Percentiles rank a stretch among this genome's conserved stretches.
These are phyloP conservation scores for Artibeus lituratus DNA, from an alignment of 2,797 vertebrate genomes.

Conservation along the genomic window DNA sequence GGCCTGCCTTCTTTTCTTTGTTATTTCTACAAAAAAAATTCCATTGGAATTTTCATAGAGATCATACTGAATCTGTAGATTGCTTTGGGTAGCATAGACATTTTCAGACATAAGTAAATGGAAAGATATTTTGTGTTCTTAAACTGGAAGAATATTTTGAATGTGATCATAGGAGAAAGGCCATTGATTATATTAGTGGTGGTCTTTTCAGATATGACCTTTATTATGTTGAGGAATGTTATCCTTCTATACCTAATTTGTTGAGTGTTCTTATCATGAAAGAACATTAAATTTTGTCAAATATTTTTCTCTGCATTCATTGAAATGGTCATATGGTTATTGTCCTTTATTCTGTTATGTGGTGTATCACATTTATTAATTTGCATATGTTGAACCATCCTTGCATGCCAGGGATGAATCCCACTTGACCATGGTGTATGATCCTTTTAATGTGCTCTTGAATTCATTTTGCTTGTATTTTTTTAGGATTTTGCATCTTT, in stretches of 20 bases:
- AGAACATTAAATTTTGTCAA: not conserved
- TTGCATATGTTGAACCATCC: no score
- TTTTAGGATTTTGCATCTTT: no score
- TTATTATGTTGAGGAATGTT: not conserved
- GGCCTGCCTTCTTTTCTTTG: not conserved
- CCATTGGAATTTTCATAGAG: no score
- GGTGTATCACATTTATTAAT: no score
- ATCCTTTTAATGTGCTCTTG: no score
- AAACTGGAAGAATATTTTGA: not conserved
- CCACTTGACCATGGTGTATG: no score
- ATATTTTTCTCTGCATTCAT: not conserved
- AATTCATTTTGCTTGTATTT: no score
- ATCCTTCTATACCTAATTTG: not conserved
- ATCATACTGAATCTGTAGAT: not conserved
- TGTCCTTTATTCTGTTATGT: not conserved
- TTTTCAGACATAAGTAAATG: not conserved
- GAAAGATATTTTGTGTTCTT: not conserved
- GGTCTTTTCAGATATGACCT: not conserved
- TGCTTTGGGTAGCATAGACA: not conserved
- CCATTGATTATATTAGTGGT: not conserved
- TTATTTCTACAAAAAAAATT: not conserved
- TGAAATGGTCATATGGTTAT: not conserved
- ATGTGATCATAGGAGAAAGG: not conserved
- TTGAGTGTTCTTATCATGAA: not conserved
- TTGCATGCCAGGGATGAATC: no score